A percentile compares a stretch with the other conserved stretches of the same genome.
Evolutionary conservation across 2,797 vertebrate genomes (phyloP).

Genomic region (Gymnothorax javanicus): DNA sequence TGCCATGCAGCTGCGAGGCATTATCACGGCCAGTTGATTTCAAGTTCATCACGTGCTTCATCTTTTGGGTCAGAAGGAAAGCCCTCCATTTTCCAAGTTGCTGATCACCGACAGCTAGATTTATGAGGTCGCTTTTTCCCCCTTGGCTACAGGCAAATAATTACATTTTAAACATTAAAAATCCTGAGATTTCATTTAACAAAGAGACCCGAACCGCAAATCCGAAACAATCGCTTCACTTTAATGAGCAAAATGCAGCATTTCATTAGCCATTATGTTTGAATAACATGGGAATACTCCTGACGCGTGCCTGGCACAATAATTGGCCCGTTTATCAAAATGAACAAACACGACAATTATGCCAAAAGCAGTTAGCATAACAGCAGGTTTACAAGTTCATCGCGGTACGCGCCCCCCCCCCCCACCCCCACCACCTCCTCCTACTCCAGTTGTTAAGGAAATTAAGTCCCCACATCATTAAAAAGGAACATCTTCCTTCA

Average conservation of each 20-base stretch:
- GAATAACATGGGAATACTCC: constrained; percentile 32
- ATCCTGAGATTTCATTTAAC: background rate
- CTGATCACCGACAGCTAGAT: background rate
- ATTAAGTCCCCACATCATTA: constrained; percentile 31
- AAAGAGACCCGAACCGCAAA: background rate
- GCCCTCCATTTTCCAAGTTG: background rate
- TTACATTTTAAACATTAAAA: background rate
- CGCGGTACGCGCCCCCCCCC: background rate
- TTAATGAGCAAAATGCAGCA: constrained; percentile 30
- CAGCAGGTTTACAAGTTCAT: constrained; percentile 15
- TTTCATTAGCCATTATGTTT: constrained; percentile 30
- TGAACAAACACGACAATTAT: constrained; percentile 32
- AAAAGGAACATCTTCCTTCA: constrained; percentile 22
- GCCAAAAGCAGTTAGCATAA: constrained; percentile 27
- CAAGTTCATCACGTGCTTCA: background rate
- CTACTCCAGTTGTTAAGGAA: constrained; percentile 17
- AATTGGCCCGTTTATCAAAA: constrained; percentile 31
- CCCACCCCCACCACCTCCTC: background rate
- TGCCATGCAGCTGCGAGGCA: background rate
- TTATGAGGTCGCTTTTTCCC: background rate
- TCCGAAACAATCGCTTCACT: constrained; percentile 27
- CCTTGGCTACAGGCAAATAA: background rate
- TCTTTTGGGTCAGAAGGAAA: background rate
- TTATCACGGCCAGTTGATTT: background rate
- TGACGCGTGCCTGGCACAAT: constrained; percentile 29